Evolutionary conservation across 2,797 vertebrate species (phyloP), one percentile per base, ranked within the genome.

Genomic region (Hydrocynus forskahlii): DNA sequence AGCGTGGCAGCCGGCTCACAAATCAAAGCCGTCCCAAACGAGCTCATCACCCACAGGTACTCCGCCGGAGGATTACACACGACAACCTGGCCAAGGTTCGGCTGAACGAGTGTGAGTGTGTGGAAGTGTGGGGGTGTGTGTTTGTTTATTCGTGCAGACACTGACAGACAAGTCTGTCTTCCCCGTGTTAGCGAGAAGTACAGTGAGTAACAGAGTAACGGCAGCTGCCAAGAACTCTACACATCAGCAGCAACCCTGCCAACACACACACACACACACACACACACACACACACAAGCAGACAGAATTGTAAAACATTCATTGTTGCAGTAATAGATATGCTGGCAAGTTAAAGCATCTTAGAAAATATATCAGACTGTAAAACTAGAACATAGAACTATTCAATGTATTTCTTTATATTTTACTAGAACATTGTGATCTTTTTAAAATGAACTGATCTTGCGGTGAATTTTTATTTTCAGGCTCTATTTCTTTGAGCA

Each of bases 21-120:
- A 73, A 80, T 82, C 83, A 70, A 77, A 81, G 68, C 50, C 29
- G 40, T 55, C 59, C 35, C 74, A 63, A 70, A 69, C 13, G 17
- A 38, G 62, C 54, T 38, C 78, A 54, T 63, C 73, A 66, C 72
- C 50, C 21, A 50, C 29, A 71, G 72, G 73, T 75, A 25, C 71
- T 52, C 25, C 17, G 5, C 63, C 19, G 55, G 45, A 48, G 55
- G 70, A 67, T 70, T 73, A 74, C 1, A 38, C 63, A 67, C 21
- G 60, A 74, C 63, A 67, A 72, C 29, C 23, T 21, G 17, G 38
- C 21, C 64, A 38, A 25, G 17, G 69, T 63, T 81, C 70, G 25
- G n/a, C 76, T 62, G 60, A 79, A 59, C 69, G 48, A 9, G 63
- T 38, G 35, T 66, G 63, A 74, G 69, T 21, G n/a, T n/a, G 50